phyloP scores from a whole-genome alignment of 1,140 invertebrate species.

The Holcopasites calliopsidis region DNA sequence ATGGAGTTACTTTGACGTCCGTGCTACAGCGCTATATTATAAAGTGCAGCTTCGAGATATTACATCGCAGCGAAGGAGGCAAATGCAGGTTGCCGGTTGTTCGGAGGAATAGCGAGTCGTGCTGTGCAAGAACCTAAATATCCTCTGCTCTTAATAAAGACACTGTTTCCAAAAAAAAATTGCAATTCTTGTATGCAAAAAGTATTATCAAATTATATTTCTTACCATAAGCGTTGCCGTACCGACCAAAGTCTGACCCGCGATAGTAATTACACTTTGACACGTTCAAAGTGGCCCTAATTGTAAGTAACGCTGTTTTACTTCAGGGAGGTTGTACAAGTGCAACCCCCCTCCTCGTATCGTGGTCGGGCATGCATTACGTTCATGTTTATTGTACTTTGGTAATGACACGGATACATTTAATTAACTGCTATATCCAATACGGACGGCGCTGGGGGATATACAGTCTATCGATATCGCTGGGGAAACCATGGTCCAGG shows the following conservation, averaged over 20 bases:
- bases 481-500: background rate
- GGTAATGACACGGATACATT: background rate
- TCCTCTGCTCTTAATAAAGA: too few species aligned
- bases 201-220: too few species aligned
- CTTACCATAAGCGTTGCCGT: too few species aligned
- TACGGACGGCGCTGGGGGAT: background rate
- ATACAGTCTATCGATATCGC: slow-evolving; percentile 24
- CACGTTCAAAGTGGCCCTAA: background rate
- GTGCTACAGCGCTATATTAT: background rate
- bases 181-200: too few species aligned
- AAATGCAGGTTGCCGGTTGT: background rate
- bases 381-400: slow-evolving; percentile 2
- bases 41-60: background rate
- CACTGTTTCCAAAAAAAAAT: too few species aligned
- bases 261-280: background rate
- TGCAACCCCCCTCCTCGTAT: background rate
- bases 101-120: too few species aligned
- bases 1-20: background rate
- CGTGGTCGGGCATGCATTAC: background rate
- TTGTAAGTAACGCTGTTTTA: background rate
- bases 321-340: background rate
- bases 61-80: background rate
- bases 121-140: too few species aligned
- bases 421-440: background rate
- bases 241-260: background rate